A percentile compares a stretch with the other conserved stretches of the same genome.
Conservation (phyloP, 2,888 invertebrate genomes). For the Muscina levida region DNA sequence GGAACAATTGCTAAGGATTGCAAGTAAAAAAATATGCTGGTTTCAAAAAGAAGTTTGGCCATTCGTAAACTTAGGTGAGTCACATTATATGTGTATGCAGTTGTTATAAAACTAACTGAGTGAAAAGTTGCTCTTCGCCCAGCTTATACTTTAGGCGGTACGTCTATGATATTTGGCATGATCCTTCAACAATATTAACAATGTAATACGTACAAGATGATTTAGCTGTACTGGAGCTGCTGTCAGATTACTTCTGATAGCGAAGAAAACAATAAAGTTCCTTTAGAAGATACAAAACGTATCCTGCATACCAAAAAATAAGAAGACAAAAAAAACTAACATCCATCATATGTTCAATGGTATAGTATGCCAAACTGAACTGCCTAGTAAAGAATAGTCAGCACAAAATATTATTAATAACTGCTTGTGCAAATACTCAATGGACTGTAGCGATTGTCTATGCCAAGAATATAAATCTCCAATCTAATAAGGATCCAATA, state of each 20-base stretch:
- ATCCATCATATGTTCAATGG: background rate
- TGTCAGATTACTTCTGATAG: background rate
- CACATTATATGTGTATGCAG: no score
- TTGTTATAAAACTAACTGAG: no score
- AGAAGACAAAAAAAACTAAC: background rate
- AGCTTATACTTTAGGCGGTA: no score
- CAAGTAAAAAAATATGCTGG: no score
- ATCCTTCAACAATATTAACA: background rate
- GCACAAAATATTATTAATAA: constrained; percentile 8
- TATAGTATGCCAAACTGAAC: background rate
- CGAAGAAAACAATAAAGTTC: background rate
- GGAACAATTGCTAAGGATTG: no score
- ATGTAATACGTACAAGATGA: background rate
- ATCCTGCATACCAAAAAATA: background rate
- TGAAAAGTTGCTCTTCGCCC: no score
- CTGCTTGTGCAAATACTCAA: background rate
- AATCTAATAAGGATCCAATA: background rate
- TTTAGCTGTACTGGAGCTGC: background rate
- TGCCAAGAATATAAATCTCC: background rate
- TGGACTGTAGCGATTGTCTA: background rate
- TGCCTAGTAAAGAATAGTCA: background rate
- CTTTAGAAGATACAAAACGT: background rate
- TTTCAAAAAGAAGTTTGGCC: no score
- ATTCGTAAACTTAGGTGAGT: no score
- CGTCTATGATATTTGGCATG: no score